These are phyloP conservation scores for Drosophila putrida DNA, from an alignment of 2,888 invertebrate genomes.

Conservation along the genomic window DNA sequence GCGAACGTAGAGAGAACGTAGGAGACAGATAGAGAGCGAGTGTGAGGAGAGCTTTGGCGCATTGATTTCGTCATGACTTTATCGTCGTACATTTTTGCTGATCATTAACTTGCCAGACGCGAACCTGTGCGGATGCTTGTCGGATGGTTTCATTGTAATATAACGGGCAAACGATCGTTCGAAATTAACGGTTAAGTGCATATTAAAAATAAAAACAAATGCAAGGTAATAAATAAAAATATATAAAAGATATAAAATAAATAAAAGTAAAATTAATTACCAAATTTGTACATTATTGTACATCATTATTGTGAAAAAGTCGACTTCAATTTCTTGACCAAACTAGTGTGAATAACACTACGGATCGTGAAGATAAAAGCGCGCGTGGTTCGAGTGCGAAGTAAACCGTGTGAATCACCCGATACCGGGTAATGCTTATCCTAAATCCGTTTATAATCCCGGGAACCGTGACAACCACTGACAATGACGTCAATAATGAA, in stretches of 20 bases:
- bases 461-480: neutral
- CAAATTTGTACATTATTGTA: conserved; percentile 29
- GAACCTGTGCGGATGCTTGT: conserved; percentile 58
- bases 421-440: conserved; percentile 20
- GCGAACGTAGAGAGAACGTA: neutral
- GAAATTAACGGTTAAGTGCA: conserved; percentile 39
- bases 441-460: conserved; percentile 45
- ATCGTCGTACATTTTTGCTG: conserved; percentile 39
- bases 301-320: neutral
- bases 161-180: neutral
- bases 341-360: neutral
- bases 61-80: conserved; percentile 65
- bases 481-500: conserved; percentile 18
- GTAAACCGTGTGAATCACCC: conserved; percentile 45
- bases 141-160: neutral
- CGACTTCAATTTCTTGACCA: conserved; percentile 7
- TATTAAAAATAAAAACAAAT: too few relatives aligned
- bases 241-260: too few relatives aligned
- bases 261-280: neutral
- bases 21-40: neutral
- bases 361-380: conserved; percentile 1
- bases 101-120: conserved; percentile 65
- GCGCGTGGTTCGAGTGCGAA: conserved; percentile 5
- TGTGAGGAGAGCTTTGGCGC: conserved; percentile 52
- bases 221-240: too few relatives aligned